phyloP scores from a whole-genome alignment of 2,797 vertebrate genomes.

The Catharus ustulatus region DNA sequence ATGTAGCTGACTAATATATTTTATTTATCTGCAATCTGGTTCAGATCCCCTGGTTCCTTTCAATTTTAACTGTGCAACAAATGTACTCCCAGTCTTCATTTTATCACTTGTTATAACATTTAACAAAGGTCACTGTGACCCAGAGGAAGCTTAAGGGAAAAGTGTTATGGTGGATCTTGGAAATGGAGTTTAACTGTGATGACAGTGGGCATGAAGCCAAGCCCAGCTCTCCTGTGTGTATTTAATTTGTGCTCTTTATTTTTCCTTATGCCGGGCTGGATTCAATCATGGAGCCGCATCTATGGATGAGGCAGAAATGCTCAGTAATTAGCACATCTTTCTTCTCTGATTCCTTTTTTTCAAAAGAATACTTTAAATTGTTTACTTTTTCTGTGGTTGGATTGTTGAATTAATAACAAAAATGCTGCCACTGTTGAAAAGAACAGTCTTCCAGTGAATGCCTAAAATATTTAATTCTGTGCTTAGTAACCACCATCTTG shows the following conservation, averaged over 20 bases:
- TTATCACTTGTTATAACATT: constrained; percentile 46
- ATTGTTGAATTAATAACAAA: constrained; percentile 46
- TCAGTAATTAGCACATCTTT: constrained; percentile 13
- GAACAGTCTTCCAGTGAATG: not conserved
- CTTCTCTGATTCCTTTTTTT: constrained; percentile 29
- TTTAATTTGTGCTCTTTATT: constrained; percentile 5
- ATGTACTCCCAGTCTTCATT: constrained; percentile 34
- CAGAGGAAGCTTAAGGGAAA: constrained; percentile 38
- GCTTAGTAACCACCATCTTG: not conserved
- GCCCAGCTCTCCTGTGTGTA: not conserved
- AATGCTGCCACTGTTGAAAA: constrained; percentile 20
- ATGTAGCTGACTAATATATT: constrained; percentile 6
- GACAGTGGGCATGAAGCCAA: not conserved
- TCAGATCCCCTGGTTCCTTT: constrained; percentile 34
- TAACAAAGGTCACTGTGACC: constrained; percentile 61
- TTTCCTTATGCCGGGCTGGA: not conserved
- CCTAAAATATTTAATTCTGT: not conserved
- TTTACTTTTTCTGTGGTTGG: constrained; percentile 41
- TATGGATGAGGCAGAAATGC: not conserved
- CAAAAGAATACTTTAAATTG: constrained; percentile 28
- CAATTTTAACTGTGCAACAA: constrained; percentile 37
- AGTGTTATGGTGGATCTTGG: constrained; percentile 30
- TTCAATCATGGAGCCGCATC: constrained; percentile 3
- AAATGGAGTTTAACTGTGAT: constrained; percentile 16
- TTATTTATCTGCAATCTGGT: constrained; percentile 50